Percentiles rank a stretch among this genome's conserved stretches.
phyloP scores from a whole-genome alignment of 2,797 vertebrate genomes.

The Crenuchus spilurus region DNA sequence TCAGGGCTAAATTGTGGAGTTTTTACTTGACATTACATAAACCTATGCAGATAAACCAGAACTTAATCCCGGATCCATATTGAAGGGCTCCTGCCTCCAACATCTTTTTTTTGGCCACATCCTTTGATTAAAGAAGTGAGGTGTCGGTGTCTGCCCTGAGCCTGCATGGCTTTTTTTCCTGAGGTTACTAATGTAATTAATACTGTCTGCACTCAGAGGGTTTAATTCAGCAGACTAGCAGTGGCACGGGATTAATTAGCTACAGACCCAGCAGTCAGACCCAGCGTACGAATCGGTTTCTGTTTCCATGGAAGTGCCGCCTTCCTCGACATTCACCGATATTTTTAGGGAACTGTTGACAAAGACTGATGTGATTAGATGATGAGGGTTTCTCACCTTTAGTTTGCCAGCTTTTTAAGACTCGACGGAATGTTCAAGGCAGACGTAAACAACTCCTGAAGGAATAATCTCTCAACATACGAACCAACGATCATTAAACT shows the following conservation, averaged over 20 bases:
- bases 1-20: no score
- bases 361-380: slow-evolving; percentile 17
- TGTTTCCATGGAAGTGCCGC: slow-evolving; percentile 15
- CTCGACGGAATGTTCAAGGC: not conserved
- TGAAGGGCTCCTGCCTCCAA: not conserved
- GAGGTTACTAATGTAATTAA: slow-evolving; percentile 58
- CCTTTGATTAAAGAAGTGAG: slow-evolving; percentile 41
- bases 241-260: slow-evolving; percentile 43
- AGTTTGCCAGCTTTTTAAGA: not conserved
- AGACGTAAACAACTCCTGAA: not conserved
- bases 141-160: slow-evolving; percentile 25
- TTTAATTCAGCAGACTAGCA: slow-evolving; percentile 24
- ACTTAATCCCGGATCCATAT: not conserved
- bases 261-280: slow-evolving; percentile 15
- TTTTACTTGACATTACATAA: no score
- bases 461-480: not conserved
- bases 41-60: not conserved
- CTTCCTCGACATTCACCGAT: slow-evolving; percentile 10
- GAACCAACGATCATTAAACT: slow-evolving; percentile 10
- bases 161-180: slow-evolving; percentile 27
- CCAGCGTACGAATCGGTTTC: not conserved
- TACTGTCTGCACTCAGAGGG: slow-evolving; percentile 38
- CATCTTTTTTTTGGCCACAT: not conserved
- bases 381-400: slow-evolving; percentile 16
- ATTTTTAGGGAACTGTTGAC: slow-evolving; percentile 30